phyloP scores from a whole-genome alignment of 2,888 invertebrate genomes.

The Netelia melanura region DNA sequence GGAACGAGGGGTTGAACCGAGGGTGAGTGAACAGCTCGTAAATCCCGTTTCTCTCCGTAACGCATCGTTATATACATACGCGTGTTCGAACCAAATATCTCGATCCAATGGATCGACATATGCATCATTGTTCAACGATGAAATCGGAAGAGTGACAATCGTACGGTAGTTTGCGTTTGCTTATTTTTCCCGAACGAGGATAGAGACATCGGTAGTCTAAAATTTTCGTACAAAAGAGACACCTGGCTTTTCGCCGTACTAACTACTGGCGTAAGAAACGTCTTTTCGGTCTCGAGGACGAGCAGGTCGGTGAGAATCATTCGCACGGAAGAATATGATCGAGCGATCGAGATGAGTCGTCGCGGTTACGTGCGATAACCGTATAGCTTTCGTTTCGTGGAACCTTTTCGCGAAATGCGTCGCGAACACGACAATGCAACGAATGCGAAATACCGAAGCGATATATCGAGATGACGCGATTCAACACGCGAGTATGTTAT shows the following conservation, averaged over 20 bases:
- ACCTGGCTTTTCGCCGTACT: slow-evolving; percentile 48
- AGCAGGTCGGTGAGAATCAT: background rate
- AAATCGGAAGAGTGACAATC: slow-evolving; percentile 43
- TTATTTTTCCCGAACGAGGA: slow-evolving; percentile 9
- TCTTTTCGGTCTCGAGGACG: background rate
- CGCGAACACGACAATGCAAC: slow-evolving; percentile 14
- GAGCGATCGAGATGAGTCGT: background rate
- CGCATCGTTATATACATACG: background rate
- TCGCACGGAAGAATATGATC: background rate
- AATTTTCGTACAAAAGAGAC: slow-evolving; percentile 32
- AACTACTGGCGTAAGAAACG: background rate
- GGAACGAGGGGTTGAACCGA: background rate
- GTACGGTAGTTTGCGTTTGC: background rate
- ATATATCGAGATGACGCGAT: slow-evolving; percentile 38
- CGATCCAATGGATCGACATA: slow-evolving; percentile 14
- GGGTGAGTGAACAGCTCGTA: slow-evolving; percentile 36
- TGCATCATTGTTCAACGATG: slow-evolving; percentile 63
- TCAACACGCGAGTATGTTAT: slow-evolving; percentile 19
- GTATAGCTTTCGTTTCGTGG: slow-evolving; percentile 25
- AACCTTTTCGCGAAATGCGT: slow-evolving; percentile 12
- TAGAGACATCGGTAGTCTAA: slow-evolving; percentile 29
- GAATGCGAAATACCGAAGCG: slow-evolving; percentile 37
- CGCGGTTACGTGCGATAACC: slow-evolving; percentile 19
- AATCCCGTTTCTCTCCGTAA: slow-evolving; percentile 18
- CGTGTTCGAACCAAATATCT: slow-evolving; percentile 27